These are phyloP conservation scores for Neoarius graeffei DNA, from an alignment of 2,113 vertebrate species.

Conservation along the genomic window DNA sequence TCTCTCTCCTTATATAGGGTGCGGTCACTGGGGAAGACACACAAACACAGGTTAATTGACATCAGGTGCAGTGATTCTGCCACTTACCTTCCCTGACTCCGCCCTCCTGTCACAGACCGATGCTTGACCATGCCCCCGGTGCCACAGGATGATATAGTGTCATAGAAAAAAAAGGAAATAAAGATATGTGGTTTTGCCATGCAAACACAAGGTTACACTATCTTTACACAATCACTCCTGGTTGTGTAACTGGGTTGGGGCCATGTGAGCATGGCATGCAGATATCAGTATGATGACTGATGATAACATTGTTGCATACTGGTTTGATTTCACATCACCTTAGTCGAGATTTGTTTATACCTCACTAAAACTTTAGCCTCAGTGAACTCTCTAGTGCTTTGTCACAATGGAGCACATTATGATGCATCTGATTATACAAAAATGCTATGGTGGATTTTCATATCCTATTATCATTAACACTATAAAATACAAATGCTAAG, in stretches of 20 bases:
- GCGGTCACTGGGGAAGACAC: no score
- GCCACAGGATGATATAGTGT: background rate
- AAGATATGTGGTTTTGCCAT: background rate
- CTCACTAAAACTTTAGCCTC: background rate
- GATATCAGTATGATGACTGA: constrained; percentile 2
- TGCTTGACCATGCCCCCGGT: no score
- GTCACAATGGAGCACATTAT: background rate
- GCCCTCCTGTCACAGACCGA: no score
- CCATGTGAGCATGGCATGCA: background rate
- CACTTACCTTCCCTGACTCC: no score
- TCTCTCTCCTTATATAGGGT: no score
- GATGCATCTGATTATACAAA: background rate
- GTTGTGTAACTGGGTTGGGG: background rate
- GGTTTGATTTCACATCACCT: constrained; percentile 15
- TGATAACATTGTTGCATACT: constrained; percentile 17
- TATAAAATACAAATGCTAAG: constrained; percentile 6
- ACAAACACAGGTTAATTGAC: no score
- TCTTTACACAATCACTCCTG: background rate
- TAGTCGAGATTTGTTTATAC: background rate
- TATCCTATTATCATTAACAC: constrained; percentile 3
- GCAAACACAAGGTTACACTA: constrained; percentile 2
- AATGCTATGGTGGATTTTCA: background rate
- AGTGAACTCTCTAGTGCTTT: background rate
- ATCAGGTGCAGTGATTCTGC: no score
- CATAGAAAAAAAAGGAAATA: no score